Evolutionary conservation across 2,888 invertebrate species (phyloP), one percentile per base, ranked within the genome.

Genomic region (Hydraecia micacea): DNA sequence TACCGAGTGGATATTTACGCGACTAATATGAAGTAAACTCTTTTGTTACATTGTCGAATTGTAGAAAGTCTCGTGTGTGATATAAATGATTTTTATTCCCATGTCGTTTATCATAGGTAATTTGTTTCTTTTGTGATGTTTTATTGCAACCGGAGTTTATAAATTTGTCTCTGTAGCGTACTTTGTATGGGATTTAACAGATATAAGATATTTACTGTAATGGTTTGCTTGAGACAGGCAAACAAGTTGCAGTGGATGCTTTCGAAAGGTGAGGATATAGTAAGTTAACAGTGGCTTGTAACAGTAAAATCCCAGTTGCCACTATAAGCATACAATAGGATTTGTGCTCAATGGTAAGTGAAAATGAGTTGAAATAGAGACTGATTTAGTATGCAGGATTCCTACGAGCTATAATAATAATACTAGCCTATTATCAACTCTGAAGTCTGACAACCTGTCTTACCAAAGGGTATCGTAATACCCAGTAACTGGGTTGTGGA

Each of bases 1-100:
- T 95, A 94, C 92, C 90, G 90, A 92, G 88, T 88, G 82, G 80
- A 90, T 90, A 91, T 91, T 91, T 91, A 91, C 90, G 90, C 84
- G 90, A 89, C 89, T 91, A 90, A 91, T 90, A 89, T 88, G 88
- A 90, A 87, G 88, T 90, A 91, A 90, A 89, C 83, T 83, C 89
- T 89, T 88, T 91, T 90, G 87, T 89, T 36, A 87, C 76, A 67
- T 72, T 89, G 87, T 89, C 85, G 85, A 89, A 88, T 89, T 86
- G 86, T 90, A 90, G 90, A 92, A 91, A 91, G 90, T 90, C 89
- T 86, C 86, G 80, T 87, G 83, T 86, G 86, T 86, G 83, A 70
- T 75, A 80, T 62, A 86, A 87, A 88, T 89, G 76, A 81, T 79
- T 88, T 85, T 89, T 89, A 81, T 87, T 79, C 75, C 55, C 71